These are phyloP conservation scores for Corythucha ciliata DNA, from an alignment of 2,888 invertebrate genomes.

Conservation along the genomic window DNA sequence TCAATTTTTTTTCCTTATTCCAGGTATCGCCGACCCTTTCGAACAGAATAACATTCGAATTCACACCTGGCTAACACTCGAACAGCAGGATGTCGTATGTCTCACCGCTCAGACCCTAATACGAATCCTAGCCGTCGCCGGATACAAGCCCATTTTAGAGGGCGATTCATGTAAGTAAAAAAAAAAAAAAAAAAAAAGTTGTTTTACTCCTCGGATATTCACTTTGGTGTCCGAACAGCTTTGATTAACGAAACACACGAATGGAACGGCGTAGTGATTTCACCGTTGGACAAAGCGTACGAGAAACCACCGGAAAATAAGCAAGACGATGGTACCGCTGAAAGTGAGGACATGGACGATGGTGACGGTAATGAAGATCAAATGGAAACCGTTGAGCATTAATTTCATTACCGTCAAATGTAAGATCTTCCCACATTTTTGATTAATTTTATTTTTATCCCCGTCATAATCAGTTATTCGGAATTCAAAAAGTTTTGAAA, in stretches of 20 bases:
- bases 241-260: conserved; percentile 85
- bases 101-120: conserved; percentile 87
- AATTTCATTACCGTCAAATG: too few relatives aligned
- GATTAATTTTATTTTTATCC: too few relatives aligned
- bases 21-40: conserved; percentile 81
- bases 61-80: conserved; percentile 80
- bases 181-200: not conserved
- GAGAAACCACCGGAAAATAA: conserved; percentile 65
- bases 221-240: conserved; percentile 40
- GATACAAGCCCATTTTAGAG: conserved; percentile 81
- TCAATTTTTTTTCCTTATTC: conserved; percentile 15
- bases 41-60: conserved; percentile 81
- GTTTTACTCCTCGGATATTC: not conserved
- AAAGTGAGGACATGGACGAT: conserved; percentile 59
- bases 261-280: conserved; percentile 93
- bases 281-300: conserved; percentile 89
- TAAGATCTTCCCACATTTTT: not conserved
- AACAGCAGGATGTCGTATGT: conserved; percentile 88
- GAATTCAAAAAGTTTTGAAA: too few relatives aligned
- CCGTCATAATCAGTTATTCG: too few relatives aligned
- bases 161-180: conserved; percentile 44
- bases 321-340: conserved; percentile 56
- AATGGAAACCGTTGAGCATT: conserved; percentile 45
- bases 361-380: conserved; percentile 49
- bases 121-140: conserved; percentile 84